Evolutionary conservation across 2,113 vertebrate genomes (phyloP).

Genomic region (Oncorhynchus tshawytscha): DNA sequence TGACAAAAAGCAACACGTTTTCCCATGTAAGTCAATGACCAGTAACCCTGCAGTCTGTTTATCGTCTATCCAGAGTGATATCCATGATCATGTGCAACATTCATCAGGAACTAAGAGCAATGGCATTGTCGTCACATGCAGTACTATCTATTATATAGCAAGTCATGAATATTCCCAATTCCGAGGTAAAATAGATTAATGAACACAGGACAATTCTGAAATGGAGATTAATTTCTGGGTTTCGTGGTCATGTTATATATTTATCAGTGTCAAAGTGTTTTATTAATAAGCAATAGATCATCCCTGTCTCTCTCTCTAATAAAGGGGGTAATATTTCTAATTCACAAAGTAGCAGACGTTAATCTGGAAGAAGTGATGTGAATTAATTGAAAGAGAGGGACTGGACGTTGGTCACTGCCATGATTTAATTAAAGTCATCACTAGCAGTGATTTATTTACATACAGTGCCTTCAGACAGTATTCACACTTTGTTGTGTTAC

Average conservation of each 20-base stretch:
- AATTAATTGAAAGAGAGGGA: conserved; percentile 33
- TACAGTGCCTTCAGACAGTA: not conserved
- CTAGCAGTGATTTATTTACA: conserved; percentile 36
- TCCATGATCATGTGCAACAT: conserved; percentile 65
- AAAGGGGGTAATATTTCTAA: conserved; percentile 59
- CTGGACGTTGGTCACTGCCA: conserved; percentile 32
- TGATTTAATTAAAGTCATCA: conserved; percentile 58
- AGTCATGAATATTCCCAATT: conserved; percentile 1
- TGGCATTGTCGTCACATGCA: conserved; percentile 51
- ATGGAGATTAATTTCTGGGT: conserved; percentile 66
- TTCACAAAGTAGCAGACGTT: conserved; percentile 61
- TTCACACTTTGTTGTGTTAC: too few relatives aligned
- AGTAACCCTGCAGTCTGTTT: not conserved
- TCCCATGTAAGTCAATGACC: too few relatives aligned
- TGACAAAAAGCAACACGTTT: too few relatives aligned
- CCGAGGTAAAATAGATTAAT: conserved; percentile 40
- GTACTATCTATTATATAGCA: conserved; percentile 65
- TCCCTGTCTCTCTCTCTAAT: conserved; percentile 48
- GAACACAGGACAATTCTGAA: conserved; percentile 60
- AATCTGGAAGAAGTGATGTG: conserved; percentile 47
- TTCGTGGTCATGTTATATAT: conserved; percentile 61
- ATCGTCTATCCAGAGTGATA: conserved; percentile 46
- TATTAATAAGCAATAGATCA: conserved; percentile 62
- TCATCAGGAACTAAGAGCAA: conserved; percentile 59
- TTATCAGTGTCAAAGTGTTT: conserved; percentile 70